phyloP scores from a whole-genome alignment of 2,113 vertebrate genomes.

The Hemibagrus wyckioides region DNA sequence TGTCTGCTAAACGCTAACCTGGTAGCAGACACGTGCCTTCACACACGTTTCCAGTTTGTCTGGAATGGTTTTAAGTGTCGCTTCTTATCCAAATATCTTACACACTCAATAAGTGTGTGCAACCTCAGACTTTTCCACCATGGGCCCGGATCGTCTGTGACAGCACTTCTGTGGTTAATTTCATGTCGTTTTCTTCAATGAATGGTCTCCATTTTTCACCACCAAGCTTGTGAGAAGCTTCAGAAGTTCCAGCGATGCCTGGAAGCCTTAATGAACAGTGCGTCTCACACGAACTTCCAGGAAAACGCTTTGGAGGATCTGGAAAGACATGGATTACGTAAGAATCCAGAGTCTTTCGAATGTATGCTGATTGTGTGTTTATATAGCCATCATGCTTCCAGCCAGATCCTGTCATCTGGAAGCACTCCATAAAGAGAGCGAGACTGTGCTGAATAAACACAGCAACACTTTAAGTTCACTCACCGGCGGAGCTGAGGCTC shows the following conservation, averaged over 20 bases:
- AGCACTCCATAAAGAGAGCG: slow-evolving; percentile 2
- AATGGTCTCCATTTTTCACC: slow-evolving; percentile 18
- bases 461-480: neutral
- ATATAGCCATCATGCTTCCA: slow-evolving; percentile 1
- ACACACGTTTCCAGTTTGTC: neutral
- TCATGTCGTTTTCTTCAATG: slow-evolving; percentile 3
- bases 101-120: slow-evolving; percentile 17
- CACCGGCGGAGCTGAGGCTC: neutral
- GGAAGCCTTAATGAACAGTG: neutral
- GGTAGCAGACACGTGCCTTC: neutral
- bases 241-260: neutral
- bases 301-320: neutral
- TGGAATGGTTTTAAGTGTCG: neutral
- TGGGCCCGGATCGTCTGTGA: neutral
- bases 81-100: slow-evolving; percentile 2
- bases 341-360: slow-evolving; percentile 1
- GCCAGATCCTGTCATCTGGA: slow-evolving; percentile 31
- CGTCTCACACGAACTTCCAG: neutral
- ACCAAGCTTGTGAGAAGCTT: neutral
- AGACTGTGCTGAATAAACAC: slow-evolving; percentile 30
- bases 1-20: neutral
- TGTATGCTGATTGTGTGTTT: slow-evolving; percentile 20
- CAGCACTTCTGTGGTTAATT: neutral
- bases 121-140: slow-evolving; percentile 4
- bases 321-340: slow-evolving; percentile 13